phyloP scores from a whole-genome alignment of 2,797 vertebrate genomes.

The Novumbra hubbsi region DNA sequence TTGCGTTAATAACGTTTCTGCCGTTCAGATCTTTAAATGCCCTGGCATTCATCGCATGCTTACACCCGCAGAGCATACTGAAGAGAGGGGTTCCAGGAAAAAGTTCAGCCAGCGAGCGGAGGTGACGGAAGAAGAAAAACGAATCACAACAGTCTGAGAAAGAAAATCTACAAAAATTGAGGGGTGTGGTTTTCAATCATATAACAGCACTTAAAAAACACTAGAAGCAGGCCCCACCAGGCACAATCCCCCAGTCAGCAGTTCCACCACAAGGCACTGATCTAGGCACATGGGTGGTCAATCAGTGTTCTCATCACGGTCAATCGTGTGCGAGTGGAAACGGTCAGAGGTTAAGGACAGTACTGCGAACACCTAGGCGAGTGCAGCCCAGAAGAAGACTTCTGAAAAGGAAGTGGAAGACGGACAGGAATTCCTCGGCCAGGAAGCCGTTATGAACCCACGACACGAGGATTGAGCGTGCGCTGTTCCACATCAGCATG shows the following conservation, averaged over 20 bases:
- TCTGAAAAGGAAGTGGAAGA: neutral
- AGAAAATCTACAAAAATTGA: neutral
- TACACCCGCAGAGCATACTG: neutral
- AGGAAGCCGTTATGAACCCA: neutral
- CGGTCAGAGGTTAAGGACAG: neutral
- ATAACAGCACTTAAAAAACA: neutral
- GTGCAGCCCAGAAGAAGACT: neutral
- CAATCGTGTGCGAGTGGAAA: neutral
- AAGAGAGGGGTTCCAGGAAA: neutral
- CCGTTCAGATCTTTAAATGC: neutral
- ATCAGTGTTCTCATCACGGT: neutral
- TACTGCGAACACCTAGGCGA: neutral
- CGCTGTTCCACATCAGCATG: neutral
- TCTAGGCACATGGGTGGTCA: neutral
- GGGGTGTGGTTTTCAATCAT: slow-evolving; percentile 1
- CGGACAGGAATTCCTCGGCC: neutral
- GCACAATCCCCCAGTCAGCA: slow-evolving; percentile 3
- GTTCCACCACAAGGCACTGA: neutral
- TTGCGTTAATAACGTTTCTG: neutral
- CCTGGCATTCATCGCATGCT: neutral
- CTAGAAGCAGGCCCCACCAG: neutral
- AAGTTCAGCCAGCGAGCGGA: neutral
- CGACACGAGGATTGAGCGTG: neutral
- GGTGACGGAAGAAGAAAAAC: neutral
- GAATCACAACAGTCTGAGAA: neutral